Evolutionary conservation across 2,113 vertebrate species (phyloP), one percentile per base, ranked within the genome.

Genomic region (Bettongia penicillata): DNA sequence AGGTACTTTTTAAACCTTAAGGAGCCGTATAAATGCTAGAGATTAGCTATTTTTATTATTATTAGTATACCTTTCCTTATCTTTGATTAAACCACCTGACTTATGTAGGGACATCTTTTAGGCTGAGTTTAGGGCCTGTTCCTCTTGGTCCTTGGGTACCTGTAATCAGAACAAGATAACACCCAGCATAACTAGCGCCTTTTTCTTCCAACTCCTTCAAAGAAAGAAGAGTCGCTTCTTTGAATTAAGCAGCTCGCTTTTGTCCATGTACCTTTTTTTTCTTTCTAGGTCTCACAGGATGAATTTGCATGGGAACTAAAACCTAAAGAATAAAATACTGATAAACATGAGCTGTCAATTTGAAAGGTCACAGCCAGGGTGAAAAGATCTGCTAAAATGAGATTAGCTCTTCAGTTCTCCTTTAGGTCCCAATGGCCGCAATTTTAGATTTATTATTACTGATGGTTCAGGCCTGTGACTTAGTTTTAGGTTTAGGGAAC

Each of bases 211-310:
- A 84, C 22, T 95, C 91, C 2, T 53, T 19, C n/a, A 93, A 10
- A 91, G 50, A 94, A 57, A 91, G 90, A 84, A 19, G 12, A 48
- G 93, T 25, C 26, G 55, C 28, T 61, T 61, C 57, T 61, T 61
- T 61, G 26, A 61, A 61, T 61, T 61, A 55, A 89, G 37, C 90
- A 91, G 61, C 31, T 90, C 48, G 51, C 9, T 31, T 91, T 23
- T 94, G 50, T 92, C 95, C 91, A 91, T 28, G 48, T 90, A 94
- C 93, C 53, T 93, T 14, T 91, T 91, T 53, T 91, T 95, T 90
- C 53, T 95, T 51, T 96, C 55, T 77, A 26, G 93, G 37, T 14
- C 31, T 91, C 50, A 48, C 16, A 57, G 68, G 68, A 52, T 94
- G 8, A 31, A 90, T 94, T 94, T 92, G 93, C 77, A 31, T 48